Evolutionary conservation across 1,140 invertebrate species (phyloP), one percentile per base, ranked within the genome.

Genomic region (Anastrepha obliqua): DNA sequence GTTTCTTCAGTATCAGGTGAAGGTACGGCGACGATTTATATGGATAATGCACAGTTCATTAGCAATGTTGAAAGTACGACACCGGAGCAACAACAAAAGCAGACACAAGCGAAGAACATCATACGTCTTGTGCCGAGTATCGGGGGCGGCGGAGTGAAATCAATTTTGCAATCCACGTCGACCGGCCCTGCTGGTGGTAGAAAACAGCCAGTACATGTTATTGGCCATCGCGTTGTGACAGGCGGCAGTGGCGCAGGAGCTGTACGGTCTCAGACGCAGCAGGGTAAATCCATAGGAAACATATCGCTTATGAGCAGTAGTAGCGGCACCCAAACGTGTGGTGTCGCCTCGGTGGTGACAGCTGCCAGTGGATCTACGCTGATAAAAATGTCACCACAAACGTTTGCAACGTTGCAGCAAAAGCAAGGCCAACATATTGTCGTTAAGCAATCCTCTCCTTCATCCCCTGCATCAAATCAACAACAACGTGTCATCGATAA

Each of bases 311-410:
- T 86, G 44, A 90, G 91, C 29, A 90, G 90, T 13, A 90, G 89
- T 42, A n/a, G 29, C 13, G 91, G 90, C 20, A 59, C 86, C 3
- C 81, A 86, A 88, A 74, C 89, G 4, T 42, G 87, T 13, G 70
- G 67, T 1, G 78, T 87, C 13, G 89, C 91, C 17, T 74, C 87
- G 17, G 90, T 93, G 81, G 89, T 92, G 17, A 17, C 74, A 11
- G 74, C 74, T 2, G 47, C 47, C 17, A 20, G 74, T n/a, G 74
- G 74, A 11, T 81, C 74, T 9, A 81, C 74, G 7, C 74, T 81
- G 9, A 81, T 81, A 0, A 91, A 91, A 88, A 93, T 93, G 92
- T 92, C 92, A 2, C 90, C 92, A 1, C 91, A 92, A 58, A 90
- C 91, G 51, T 92, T 93, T 85, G 90, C 90, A 13, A 89, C 89